These are phyloP conservation scores for Remorina albescens DNA, from an alignment of 2,797 vertebrate species.

Conservation along the genomic window DNA sequence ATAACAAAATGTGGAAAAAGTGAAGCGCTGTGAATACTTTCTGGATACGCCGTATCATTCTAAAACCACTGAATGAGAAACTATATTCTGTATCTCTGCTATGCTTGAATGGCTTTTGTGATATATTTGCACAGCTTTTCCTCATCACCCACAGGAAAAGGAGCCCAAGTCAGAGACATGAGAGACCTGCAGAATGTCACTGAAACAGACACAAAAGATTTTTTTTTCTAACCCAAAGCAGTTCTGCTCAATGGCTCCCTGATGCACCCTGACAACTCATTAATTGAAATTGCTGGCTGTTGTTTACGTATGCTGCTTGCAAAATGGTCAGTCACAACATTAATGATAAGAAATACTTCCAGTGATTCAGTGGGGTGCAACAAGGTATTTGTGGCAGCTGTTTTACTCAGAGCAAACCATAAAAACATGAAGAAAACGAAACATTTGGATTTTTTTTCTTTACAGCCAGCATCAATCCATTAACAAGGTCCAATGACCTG, in stretches of 20 bases:
- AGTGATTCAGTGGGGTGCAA: background rate
- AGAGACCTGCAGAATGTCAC: constrained; percentile 28
- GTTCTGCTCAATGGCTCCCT: constrained; percentile 24
- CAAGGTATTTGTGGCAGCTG: constrained; percentile 22
- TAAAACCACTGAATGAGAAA: background rate
- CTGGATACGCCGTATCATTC: background rate
- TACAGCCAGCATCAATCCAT: background rate
- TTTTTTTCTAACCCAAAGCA: constrained; percentile 14
- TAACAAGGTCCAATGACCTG: background rate
- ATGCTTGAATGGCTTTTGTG: background rate
- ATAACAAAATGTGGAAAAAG: too few relatives aligned
- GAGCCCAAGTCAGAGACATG: background rate
- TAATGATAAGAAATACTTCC: constrained; percentile 8
- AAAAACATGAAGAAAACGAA: background rate
- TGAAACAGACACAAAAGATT: constrained; percentile 16
- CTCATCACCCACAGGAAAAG: constrained; percentile 13
- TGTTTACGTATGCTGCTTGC: constrained; percentile 27
- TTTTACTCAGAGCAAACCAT: background rate
- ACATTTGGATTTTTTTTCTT: background rate
- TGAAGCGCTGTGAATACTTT: too few relatives aligned
- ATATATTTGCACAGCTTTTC: constrained; percentile 1
- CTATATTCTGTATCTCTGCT: background rate
- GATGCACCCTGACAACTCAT: constrained; percentile 38
- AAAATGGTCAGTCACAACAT: constrained; percentile 32
- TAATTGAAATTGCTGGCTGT: constrained; percentile 36